Percentiles rank a stretch among this genome's conserved stretches.
phyloP scores from a whole-genome alignment of 1,140 invertebrate species.

The Drosophila obscura region DNA sequence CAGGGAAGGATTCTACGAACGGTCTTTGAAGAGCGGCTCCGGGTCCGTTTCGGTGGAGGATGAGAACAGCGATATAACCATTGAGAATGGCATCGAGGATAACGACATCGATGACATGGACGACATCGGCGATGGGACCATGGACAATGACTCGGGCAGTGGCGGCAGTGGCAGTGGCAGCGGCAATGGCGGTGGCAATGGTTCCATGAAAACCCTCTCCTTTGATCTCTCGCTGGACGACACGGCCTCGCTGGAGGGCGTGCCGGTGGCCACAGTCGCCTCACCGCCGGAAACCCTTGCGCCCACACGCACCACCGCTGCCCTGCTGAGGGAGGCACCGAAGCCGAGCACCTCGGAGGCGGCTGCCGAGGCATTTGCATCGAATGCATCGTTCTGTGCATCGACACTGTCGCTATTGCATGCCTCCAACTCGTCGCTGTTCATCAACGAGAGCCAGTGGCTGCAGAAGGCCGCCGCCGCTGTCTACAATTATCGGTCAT shows the following conservation, averaged over 20 bases:
- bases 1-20: slow-evolving; percentile 59
- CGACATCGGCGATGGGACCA: slow-evolving; percentile 70
- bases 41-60: slow-evolving; percentile 73
- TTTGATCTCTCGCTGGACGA: slow-evolving; percentile 47
- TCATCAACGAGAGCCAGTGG: slow-evolving; percentile 67
- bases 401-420: slow-evolving; percentile 1
- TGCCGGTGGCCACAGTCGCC: too few species aligned
- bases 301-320: slow-evolving; percentile 53
- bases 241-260: too few species aligned
- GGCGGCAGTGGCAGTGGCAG: slow-evolving; percentile 11
- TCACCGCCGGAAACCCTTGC: slow-evolving; percentile 10
- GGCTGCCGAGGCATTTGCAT: slow-evolving; percentile 1
- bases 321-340: not conserved
- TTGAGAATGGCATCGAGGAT: slow-evolving; percentile 79
- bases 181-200: not conserved
- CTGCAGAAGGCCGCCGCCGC: slow-evolving; percentile 71
- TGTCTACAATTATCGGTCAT: slow-evolving; percentile 74
- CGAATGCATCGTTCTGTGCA: slow-evolving; percentile 14
- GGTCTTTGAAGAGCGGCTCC: slow-evolving; percentile 71
- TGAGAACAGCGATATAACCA: slow-evolving; percentile 81
- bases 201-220: slow-evolving; percentile 36
- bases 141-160: slow-evolving; percentile 45
- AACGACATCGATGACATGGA: slow-evolving; percentile 78
- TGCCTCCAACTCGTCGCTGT: slow-evolving; percentile 35
- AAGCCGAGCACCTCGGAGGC: not conserved